Evolutionary conservation across 2,113 vertebrate genomes (phyloP).

Genomic region (Pseudois nayaur): DNA sequence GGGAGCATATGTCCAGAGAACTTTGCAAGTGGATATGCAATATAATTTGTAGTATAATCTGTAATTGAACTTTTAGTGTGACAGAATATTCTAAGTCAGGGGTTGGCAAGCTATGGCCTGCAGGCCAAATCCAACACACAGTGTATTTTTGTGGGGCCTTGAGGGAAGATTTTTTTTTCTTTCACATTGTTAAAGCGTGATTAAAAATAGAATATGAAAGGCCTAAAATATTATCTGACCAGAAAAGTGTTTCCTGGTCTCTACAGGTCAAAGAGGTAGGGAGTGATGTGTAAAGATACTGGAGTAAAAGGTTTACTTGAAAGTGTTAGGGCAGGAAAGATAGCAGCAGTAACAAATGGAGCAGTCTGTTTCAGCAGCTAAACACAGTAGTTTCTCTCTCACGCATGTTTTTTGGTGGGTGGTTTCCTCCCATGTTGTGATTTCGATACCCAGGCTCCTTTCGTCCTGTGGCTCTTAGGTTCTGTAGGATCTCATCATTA

Average conservation of each 20-base stretch:
- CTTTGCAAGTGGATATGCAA: neutral
- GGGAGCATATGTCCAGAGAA: neutral
- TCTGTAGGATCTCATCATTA: neutral
- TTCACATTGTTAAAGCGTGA: neutral
- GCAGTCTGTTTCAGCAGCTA: neutral
- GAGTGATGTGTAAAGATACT: neutral
- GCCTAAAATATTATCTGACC: neutral
- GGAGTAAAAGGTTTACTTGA: neutral
- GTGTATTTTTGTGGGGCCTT: neutral
- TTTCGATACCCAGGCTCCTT: fast-evolving
- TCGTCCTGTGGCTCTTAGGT: neutral
- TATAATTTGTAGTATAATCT: neutral
- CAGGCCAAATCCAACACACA: neutral
- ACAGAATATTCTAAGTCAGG: neutral
- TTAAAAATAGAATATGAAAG: neutral
- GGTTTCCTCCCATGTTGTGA: neutral
- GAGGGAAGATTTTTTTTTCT: neutral
- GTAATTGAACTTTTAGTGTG: neutral
- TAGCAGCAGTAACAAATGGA: too few species aligned
- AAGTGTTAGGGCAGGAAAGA: too few species aligned
- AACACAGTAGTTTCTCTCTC: neutral
- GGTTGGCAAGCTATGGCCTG: neutral
- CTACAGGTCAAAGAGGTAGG: neutral
- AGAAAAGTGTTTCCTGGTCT: neutral
- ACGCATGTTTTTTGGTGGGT: fast-evolving